phyloP scores from a whole-genome alignment of 2,888 invertebrate genomes.

The Euphydryas editha region DNA sequence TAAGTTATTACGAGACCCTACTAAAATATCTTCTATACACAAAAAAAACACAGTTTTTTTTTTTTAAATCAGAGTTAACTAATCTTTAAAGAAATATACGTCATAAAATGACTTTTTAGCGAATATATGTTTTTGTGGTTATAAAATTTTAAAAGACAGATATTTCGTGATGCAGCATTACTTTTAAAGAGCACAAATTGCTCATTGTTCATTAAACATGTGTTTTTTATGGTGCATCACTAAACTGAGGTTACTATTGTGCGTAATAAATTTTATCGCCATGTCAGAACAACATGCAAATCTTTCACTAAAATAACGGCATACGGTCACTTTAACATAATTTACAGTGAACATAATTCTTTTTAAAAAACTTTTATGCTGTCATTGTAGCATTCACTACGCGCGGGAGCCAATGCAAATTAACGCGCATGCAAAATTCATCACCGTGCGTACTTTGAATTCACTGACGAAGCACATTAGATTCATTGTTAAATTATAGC shows the following conservation, averaged over 20 bases:
- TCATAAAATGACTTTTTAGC: background rate
- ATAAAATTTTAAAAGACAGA: background rate
- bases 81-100: no score
- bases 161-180: conserved; percentile 7
- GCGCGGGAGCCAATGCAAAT: conserved; percentile 54
- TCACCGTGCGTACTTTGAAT: conserved; percentile 50
- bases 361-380: conserved; percentile 55
- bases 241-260: conserved; percentile 27
- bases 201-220: conserved; percentile 29
- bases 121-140: background rate
- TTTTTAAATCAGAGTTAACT: background rate
- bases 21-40: background rate
- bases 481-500: conserved; percentile 48
- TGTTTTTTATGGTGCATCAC: conserved; percentile 30
- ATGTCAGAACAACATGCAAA: conserved; percentile 55
- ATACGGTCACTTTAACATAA: conserved; percentile 66
- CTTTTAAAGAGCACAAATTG: conserved; percentile 22
- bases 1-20: background rate
- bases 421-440: conserved; percentile 53
- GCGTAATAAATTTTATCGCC: conserved; percentile 51
- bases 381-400: conserved; percentile 61
- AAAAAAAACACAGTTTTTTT: background rate
- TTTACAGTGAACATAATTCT: conserved; percentile 64
- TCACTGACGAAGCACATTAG: conserved; percentile 48
- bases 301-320: conserved; percentile 55